Evolutionary conservation across 2,113 vertebrate genomes (phyloP).

Genomic region (Nesoenas mayeri): DNA sequence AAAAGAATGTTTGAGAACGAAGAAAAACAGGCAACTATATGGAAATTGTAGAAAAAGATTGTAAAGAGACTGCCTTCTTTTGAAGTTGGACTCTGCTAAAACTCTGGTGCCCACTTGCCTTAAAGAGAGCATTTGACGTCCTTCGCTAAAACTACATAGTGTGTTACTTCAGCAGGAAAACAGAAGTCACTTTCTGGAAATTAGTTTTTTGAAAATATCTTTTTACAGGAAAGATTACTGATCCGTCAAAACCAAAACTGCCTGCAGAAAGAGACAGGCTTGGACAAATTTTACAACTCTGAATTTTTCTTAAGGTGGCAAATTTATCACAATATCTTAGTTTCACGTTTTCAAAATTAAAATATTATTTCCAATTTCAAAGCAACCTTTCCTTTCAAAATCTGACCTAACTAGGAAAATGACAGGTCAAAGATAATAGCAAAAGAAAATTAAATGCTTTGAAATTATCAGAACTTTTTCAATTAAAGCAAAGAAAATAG

Average conservation of each 20-base stretch:
- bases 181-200: neutral
- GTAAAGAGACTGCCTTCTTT: neutral
- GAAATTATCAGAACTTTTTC: neutral
- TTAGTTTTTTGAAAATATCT: accelerated
- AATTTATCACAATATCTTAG: neutral
- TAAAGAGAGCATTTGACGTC: neutral
- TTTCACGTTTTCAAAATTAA: neutral
- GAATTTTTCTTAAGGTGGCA: neutral
- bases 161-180: neutral
- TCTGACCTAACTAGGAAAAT: neutral
- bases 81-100: neutral
- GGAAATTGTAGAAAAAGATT: neutral
- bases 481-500: neutral
- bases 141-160: neutral
- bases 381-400: neutral
- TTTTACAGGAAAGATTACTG: neutral
- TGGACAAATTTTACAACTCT: neutral
- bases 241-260: neutral
- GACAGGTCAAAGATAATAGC: neutral
- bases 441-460: neutral
- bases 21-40: neutral
- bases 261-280: neutral
- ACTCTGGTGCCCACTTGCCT: neutral
- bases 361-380: neutral
- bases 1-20: neutral